These are phyloP conservation scores for Penaeus chinensis DNA, from an alignment of 1,140 invertebrate species.

Conservation along the genomic window DNA sequence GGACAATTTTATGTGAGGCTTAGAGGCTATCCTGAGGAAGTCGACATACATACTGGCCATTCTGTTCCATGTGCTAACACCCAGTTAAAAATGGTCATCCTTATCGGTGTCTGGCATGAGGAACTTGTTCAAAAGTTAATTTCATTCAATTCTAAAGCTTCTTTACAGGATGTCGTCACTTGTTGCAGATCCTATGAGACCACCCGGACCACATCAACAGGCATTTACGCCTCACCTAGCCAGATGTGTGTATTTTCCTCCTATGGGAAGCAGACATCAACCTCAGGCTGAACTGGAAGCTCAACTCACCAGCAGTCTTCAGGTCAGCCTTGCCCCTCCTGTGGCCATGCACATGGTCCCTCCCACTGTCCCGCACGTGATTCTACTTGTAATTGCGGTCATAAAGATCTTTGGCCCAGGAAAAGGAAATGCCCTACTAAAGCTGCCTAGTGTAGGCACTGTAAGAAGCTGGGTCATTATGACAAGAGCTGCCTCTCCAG, in stretches of 20 bases:
- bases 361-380: no score
- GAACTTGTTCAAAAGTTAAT: constrained; percentile 18
- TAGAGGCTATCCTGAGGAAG: constrained; percentile 22
- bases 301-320: not conserved
- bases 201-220: not conserved
- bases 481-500: not conserved
- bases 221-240: constrained; percentile 15
- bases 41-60: constrained; percentile 1
- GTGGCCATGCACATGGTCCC: no score
- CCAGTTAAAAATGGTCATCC: constrained; percentile 21
- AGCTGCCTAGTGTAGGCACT: not conserved
- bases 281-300: not conserved
- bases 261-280: not conserved
- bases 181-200: constrained; percentile 13
- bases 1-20: constrained; percentile 10
- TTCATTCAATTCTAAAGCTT: not conserved
- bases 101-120: constrained; percentile 3
- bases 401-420: no score
- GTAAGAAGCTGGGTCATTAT: not conserved
- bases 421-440: no score
- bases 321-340: not conserved
- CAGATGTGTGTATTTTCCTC: not conserved
- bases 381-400: no score
- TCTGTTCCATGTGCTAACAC: constrained; percentile 11
- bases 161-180: not conserved